Conservation (phyloP, 2,113 vertebrate species). For the Anoura caudifer region DNA sequence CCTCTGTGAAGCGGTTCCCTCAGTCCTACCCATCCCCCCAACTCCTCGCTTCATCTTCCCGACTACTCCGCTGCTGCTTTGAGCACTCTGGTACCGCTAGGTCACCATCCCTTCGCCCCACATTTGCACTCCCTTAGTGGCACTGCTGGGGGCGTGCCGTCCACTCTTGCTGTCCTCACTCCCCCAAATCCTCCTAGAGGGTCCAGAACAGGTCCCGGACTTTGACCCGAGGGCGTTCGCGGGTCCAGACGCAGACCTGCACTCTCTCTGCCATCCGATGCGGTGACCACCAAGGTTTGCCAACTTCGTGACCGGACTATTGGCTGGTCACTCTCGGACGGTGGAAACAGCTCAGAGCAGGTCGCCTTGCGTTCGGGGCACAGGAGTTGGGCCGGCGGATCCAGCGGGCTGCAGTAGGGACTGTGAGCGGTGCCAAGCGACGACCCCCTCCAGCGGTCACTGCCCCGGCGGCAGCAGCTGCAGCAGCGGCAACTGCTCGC, state of each 20-base stretch:
- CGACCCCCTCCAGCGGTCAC: neutral
- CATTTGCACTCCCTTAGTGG: neutral
- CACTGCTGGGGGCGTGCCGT: neutral
- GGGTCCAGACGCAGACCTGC: neutral
- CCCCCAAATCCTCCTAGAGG: neutral
- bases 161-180: neutral
- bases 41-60: neutral
- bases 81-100: neutral
- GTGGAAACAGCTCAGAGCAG: neutral
- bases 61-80: neutral
- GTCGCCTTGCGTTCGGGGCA: neutral
- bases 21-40: neutral
- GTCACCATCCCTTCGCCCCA: neutral
- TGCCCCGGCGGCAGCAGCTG: constrained; percentile 52
- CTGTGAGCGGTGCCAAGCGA: neutral
- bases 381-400: neutral
- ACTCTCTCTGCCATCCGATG: neutral
- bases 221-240: neutral
- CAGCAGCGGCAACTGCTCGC: constrained; percentile 57
- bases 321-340: neutral
- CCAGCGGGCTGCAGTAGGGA: neutral
- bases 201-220: neutral
- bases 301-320: neutral
- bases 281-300: neutral
- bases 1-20: neutral